Base-by-base conservation (phyloP, 2,797 vertebrate species). In the Parotocinclus haroldoi region DNA sequence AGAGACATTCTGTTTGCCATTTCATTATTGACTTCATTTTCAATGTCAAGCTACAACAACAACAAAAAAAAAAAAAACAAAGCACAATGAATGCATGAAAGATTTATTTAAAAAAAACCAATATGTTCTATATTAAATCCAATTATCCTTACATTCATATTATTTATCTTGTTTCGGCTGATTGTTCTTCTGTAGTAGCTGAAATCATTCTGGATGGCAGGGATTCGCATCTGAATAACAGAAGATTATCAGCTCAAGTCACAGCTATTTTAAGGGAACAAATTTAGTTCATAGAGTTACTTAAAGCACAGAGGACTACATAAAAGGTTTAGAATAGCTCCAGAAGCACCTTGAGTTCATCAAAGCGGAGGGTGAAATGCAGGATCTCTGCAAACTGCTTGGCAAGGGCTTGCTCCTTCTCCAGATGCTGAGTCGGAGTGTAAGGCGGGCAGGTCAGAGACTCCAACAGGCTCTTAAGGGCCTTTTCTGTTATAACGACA, bases 1-100 rank as follows among this genome's bases (percentile, higher is more conserved):
- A 98, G 90, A 68, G 96, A 99, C 96, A 98, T 98, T 82, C 95
- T 89, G 76, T 99, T 99, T 67, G 96, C 96, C 96, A 98, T 98
- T 86, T 99, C 96, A 4, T 98, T 99, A 86, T 99, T 99, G 51
- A 99, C 96, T 88, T 98, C 95, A 54, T 87, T 96, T 86, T 98
- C 96, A 65, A 98, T 95, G 80, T 97, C 94, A 89, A 98, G 78
- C 96, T 99, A 81, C 14, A 76, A 72, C 78, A 72, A 83, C 13
- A 56, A 62, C 50, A 44, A 16, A 3, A 49, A 46, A 39, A 72
- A 83, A n/a, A 56, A 62, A 52, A 44, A 16, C 4, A 49, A 46
- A 39, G 38, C 18, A 46, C 10, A 56, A 4, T 5, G 53, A 0
- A 54, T 13, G 27, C 1, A 27, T 27, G 5, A 2, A 27, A 27